A percentile compares a stretch with the other conserved stretches of the same genome.
Conservation (phyloP, 2,797 vertebrate genomes). For the Strix occidentalis region DNA sequence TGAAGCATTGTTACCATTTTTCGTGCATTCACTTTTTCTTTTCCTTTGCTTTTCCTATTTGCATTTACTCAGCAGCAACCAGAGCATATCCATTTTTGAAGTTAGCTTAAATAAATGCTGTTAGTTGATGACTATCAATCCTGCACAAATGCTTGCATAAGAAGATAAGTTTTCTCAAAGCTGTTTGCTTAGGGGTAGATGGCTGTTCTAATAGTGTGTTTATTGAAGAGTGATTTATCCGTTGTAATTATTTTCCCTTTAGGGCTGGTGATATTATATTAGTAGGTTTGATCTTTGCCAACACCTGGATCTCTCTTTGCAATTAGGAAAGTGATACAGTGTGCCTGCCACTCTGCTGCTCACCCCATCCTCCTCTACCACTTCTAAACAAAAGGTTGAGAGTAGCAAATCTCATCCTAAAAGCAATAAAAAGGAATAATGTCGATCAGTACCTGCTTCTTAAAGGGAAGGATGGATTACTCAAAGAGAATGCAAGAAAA, state of each 20-base stretch:
- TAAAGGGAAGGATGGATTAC: slow-evolving; percentile 31
- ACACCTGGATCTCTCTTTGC: background rate
- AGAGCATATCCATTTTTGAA: background rate
- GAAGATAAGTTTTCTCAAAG: slow-evolving; percentile 47
- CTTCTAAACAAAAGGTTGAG: slow-evolving; percentile 21
- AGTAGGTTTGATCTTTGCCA: slow-evolving; percentile 22
- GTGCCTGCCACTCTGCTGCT: background rate
- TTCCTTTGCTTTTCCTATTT: background rate
- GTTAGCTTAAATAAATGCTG: slow-evolving; percentile 25
- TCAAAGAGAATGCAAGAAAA: slow-evolving; percentile 29
- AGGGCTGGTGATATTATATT: background rate
- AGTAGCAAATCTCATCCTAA: background rate
- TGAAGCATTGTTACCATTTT: background rate
- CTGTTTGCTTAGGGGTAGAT: slow-evolving; percentile 14
- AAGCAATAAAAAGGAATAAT: slow-evolving; percentile 20
- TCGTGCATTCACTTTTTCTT: background rate
- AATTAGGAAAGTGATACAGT: slow-evolving; percentile 36
- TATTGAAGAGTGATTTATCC: slow-evolving; percentile 54
- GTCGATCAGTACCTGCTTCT: background rate
- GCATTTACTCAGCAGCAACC: background rate
- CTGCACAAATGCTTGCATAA: slow-evolving; percentile 13
- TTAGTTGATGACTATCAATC: slow-evolving; percentile 34
- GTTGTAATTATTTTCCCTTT: slow-evolving; percentile 44
- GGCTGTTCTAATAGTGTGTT: slow-evolving; percentile 9
- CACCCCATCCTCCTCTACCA: background rate